Evolutionary conservation across 2,113 vertebrate species (phyloP).

Genomic region (Picathartes gymnocephalus): DNA sequence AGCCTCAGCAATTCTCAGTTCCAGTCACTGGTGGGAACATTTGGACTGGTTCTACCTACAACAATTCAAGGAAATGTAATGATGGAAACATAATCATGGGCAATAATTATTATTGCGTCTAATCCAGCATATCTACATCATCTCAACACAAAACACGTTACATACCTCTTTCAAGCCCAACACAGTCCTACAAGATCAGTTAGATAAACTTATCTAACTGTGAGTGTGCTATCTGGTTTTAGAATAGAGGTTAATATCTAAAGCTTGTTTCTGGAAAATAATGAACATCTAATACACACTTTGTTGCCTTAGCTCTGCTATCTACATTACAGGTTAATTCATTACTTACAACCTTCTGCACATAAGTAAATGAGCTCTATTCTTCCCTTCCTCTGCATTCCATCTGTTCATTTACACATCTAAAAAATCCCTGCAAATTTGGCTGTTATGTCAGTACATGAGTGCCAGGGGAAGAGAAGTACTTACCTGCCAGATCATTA

Average conservation of each 20-base stretch:
- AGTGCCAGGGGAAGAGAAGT: not conserved
- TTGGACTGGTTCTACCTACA: not conserved
- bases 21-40: not conserved
- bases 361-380: not conserved
- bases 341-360: not conserved
- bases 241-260: not conserved
- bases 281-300: not conserved
- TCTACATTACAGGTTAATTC: not conserved
- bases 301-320: not conserved
- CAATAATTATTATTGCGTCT: not conserved
- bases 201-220: not conserved
- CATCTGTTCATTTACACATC: not conserved
- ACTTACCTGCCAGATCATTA: not conserved
- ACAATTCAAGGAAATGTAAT: not conserved
- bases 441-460: not conserved
- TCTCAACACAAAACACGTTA: fast-evolving
- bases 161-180: not conserved
- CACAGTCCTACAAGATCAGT: not conserved
- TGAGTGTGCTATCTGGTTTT: not conserved
- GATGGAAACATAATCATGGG: not conserved
- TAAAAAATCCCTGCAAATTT: not conserved
- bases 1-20: not conserved
- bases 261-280: not conserved
- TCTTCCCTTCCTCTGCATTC: not conserved
- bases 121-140: not conserved